A percentile compares a stretch with the other conserved stretches of the same genome.
These are phyloP conservation scores for Megalops cyprinoides DNA, from an alignment of 2,797 vertebrate genomes.

Conservation along the genomic window DNA sequence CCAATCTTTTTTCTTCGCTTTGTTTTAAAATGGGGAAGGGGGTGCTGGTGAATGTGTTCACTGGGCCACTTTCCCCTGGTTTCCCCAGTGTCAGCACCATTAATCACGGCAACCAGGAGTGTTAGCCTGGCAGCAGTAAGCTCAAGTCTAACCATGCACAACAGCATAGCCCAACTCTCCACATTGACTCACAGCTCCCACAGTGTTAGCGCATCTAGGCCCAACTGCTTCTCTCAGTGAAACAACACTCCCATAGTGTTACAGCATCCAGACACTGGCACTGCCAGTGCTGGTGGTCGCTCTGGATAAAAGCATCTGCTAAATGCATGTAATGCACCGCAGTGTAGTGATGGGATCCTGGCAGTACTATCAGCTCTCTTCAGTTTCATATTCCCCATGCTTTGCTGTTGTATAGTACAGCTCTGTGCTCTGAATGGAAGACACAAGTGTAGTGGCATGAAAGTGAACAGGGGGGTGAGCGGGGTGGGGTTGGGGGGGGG, in stretches of 20 bases:
- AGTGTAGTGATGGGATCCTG: neutral
- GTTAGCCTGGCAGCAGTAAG: slow-evolving; percentile 25
- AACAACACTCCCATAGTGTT: slow-evolving; percentile 26
- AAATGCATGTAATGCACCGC: too few relatives aligned
- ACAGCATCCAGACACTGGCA: slow-evolving; percentile 38
- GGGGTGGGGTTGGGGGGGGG: slow-evolving; percentile 45
- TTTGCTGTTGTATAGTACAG: neutral
- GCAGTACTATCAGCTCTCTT: neutral
- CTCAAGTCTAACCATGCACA: slow-evolving; percentile 52
- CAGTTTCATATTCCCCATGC: neutral
- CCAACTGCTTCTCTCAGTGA: slow-evolving; percentile 5
- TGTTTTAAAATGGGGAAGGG: neutral
- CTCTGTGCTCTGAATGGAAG: slow-evolving; percentile 28
- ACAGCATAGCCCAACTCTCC: slow-evolving; percentile 42
- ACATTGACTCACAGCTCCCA: neutral
- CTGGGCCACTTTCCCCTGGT: neutral
- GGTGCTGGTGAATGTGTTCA: neutral
- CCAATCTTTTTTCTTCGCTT: neutral
- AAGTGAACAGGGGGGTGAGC: slow-evolving; percentile 47
- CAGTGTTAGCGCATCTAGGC: neutral
- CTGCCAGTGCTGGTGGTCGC: too few relatives aligned
- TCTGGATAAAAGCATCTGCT: too few relatives aligned
- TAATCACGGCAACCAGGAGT: slow-evolving; percentile 56
- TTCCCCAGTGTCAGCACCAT: slow-evolving; percentile 46
- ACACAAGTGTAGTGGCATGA: slow-evolving; percentile 29